Evolutionary conservation across 2,797 vertebrate genomes (phyloP).

Genomic region (Triplophysa yarkandensis): DNA sequence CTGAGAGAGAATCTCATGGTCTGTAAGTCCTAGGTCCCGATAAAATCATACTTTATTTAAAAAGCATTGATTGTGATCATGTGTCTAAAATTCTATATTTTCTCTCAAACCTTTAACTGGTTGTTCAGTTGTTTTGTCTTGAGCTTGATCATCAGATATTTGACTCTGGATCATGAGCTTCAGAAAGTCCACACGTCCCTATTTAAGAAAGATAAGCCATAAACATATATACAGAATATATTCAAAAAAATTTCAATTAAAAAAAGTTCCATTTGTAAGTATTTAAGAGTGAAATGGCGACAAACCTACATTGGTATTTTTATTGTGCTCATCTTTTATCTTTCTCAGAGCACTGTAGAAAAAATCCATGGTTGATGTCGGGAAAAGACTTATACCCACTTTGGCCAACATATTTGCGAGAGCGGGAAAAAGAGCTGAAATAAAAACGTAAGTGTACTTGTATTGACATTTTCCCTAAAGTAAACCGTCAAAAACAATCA

Average conservation of each 20-base stretch:
- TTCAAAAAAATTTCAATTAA: background rate
- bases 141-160: conserved; percentile 53
- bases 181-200: conserved; percentile 80
- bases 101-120: conserved; percentile 52
- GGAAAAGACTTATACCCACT: conserved; percentile 64
- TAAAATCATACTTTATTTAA: background rate
- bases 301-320: conserved; percentile 41
- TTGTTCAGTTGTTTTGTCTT: conserved; percentile 54
- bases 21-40: conserved; percentile 43
- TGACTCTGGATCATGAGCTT: conserved; percentile 84
- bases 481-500: too few species aligned
- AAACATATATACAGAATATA: background rate
- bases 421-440: conserved; percentile 74
- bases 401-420: conserved; percentile 52
- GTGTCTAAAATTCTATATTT: background rate
- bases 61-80: background rate
- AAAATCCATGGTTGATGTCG: conserved; percentile 61
- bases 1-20: conserved; percentile 84
- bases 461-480: too few species aligned
- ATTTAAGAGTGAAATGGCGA: background rate
- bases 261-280: background rate
- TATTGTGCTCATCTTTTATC: conserved; percentile 72
- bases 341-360: conserved; percentile 68
- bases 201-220: background rate
- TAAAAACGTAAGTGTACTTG: too few species aligned